Base-by-base conservation (phyloP, 2,113 vertebrate genomes). In the Panthera tigris region DNA sequence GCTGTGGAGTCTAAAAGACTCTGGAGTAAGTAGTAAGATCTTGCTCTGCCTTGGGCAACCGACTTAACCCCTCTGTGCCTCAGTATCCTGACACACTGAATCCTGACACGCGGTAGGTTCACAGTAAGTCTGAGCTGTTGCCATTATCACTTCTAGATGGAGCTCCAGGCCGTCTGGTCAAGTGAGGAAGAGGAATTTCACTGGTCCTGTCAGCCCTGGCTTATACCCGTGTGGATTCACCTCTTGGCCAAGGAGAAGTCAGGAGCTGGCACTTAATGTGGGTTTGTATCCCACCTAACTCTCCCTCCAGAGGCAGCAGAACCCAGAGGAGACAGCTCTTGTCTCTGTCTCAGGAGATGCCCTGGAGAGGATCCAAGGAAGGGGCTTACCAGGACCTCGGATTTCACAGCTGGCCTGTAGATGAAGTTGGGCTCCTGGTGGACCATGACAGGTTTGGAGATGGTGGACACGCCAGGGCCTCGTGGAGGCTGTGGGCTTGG, bases 381-480 rank as follows among this genome's bases (percentile, higher is more conserved):
- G 48, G 33, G 57, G 98, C 99, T 99, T 99, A 99, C 99, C 99
- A 99, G 98, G 92, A 98, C 99, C 96, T 99, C 99, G 1, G 99
- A 98, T 92, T 99, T 99, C 97, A 99, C 98, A 27, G 99, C 98
- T 74, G 99, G 97, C 98, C 99, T 99, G 98, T 99, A 99, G 66
- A 99, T 97, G 29, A 98, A 98, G 98, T 99, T 99, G 66, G 99
- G 98, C 90, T 99, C 99, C 98, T 99, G 99, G 21, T 99, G 99
- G 96, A 99, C 99, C 99, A 99, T 99, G 98, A 99, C 98, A 2
- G 99, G 99, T 97, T 99, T 99, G 94, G 99, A 99, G 98, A 99
- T 99, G 97, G 99, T 98, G 25, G 99, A 99, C 84, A 99, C 98
- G 52, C 98, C 98, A 97, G 99, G 99, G 95, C 99, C 99, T 96